Base-by-base conservation (phyloP, 2,113 vertebrate genomes). In the Egretta garzetta region DNA sequence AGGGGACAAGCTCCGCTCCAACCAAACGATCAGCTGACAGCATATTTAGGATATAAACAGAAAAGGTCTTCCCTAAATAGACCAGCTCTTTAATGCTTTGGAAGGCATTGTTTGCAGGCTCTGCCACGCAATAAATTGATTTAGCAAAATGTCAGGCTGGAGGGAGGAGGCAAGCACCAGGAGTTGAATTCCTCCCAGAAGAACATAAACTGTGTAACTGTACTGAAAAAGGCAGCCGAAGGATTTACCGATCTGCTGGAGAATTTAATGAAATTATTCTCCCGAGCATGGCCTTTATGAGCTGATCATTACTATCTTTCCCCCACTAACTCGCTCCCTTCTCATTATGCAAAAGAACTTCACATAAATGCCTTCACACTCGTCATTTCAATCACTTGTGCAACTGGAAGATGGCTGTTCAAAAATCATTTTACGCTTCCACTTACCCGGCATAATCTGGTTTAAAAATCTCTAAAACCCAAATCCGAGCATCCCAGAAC, bases 191-290 rank as follows among this genome's bases (percentile, higher is more conserved):
- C 84, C 73, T 94, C 93, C 89, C 93, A 47, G 50, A 86, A 92
- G 75, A 81, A 81, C 28, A 76, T 52, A 72, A 92, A 8, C 75
- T 37, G 63, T 41, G 8, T 12, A 60, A 89, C 73, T 55, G 68
- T 10, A 37, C 72, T 33, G 83, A 58, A 59, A 63, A 45, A 94
- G 71, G 56, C 63, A 91, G 80, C 64, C 84, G 76, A 95, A 89
- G 84, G 86, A 89, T 95, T 97, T 94, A 91, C 80, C 43, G 91
- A 96, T 88, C 76, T 87, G 60, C 76, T 63, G 28, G 64, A 93
- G 60, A 93, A 94, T 70, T 94, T 91, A 91, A 95, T 43, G 55
- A 70, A 95, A 91, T 95, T 49, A 93, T 77, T 89, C 86, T 83
- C 83, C 33, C 28, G 55, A 43, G 79, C 26, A n/a, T 19, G 33